phyloP scores from a whole-genome alignment of 2,888 invertebrate genomes.

The Drosophila borborema region DNA sequence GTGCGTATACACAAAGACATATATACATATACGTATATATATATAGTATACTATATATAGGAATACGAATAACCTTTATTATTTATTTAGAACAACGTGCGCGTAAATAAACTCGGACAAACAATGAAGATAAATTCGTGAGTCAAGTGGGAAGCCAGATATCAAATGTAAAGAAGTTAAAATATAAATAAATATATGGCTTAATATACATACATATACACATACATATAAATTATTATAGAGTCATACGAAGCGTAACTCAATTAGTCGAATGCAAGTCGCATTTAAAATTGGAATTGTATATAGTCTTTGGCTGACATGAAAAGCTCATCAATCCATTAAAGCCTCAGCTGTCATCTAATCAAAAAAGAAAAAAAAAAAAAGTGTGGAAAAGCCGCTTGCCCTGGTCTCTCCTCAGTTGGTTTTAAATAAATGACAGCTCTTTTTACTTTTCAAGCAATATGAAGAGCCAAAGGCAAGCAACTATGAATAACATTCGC shows the following conservation, averaged over 20 bases:
- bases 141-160: slow-evolving; percentile 23
- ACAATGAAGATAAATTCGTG: slow-evolving; percentile 43
- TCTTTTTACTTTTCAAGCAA: slow-evolving; percentile 32
- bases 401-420: slow-evolving; percentile 16
- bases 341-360: slow-evolving; percentile 51
- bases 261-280: background rate
- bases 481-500: slow-evolving; percentile 42
- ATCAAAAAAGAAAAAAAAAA: slow-evolving; percentile 53
- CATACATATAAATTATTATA: background rate
- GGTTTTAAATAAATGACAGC: slow-evolving; percentile 49
- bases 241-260: background rate
- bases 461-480: slow-evolving; percentile 33
- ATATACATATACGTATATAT: background rate
- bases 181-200: background rate
- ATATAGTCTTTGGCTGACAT: background rate
- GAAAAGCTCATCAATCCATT: slow-evolving; percentile 38
- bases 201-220: background rate
- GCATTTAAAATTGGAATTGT: background rate
- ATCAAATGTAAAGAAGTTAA: slow-evolving; percentile 35
- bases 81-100: slow-evolving; percentile 38
- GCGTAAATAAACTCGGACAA: slow-evolving; percentile 37
- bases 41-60: background rate
- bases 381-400: slow-evolving; percentile 42
- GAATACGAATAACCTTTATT: slow-evolving; percentile 24
- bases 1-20: background rate